A percentile compares a stretch with the other conserved stretches of the same genome.
Conservation (phyloP, 2,888 invertebrate genomes). For the Thumatha senex region DNA sequence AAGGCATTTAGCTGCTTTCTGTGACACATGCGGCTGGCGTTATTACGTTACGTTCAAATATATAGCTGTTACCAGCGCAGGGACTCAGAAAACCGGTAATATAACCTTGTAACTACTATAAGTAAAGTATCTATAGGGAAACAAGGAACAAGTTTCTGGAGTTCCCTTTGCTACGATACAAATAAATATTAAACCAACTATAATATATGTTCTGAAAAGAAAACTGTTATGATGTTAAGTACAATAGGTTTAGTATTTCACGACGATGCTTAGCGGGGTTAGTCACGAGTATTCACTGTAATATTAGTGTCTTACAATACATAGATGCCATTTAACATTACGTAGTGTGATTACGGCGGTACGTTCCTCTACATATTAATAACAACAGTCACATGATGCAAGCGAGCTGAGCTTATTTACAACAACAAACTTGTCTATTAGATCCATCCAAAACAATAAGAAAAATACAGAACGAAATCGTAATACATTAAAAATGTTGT, state of each 20-base stretch:
- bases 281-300: slow-evolving; percentile 70
- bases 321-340: slow-evolving; percentile 68
- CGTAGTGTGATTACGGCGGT: slow-evolving; percentile 63
- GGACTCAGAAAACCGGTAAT: slow-evolving; percentile 24
- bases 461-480: slow-evolving; percentile 45
- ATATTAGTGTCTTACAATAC: slow-evolving; percentile 72
- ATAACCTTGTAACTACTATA: slow-evolving; percentile 8
- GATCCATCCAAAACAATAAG: slow-evolving; percentile 54
- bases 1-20: slow-evolving; percentile 72
- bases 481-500: slow-evolving; percentile 44
- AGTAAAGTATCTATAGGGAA: not conserved
- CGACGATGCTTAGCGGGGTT: slow-evolving; percentile 75
- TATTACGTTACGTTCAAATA: slow-evolving; percentile 48
- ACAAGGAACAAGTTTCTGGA: slow-evolving; percentile 28
- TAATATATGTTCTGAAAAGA: slow-evolving; percentile 38
- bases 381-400: slow-evolving; percentile 81
- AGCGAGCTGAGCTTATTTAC: slow-evolving; percentile 80
- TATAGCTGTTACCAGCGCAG: slow-evolving; percentile 32
- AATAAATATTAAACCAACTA: slow-evolving; percentile 17
- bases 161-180: slow-evolving; percentile 18
- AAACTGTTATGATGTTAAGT: slow-evolving; percentile 48
- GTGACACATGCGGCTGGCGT: slow-evolving; percentile 75
- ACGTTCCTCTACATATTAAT: slow-evolving; percentile 61
- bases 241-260: slow-evolving; percentile 54
- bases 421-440: slow-evolving; percentile 58